Conservation (phyloP, 2,888 invertebrate species). For the Leptodirus hochenwartii region DNA sequence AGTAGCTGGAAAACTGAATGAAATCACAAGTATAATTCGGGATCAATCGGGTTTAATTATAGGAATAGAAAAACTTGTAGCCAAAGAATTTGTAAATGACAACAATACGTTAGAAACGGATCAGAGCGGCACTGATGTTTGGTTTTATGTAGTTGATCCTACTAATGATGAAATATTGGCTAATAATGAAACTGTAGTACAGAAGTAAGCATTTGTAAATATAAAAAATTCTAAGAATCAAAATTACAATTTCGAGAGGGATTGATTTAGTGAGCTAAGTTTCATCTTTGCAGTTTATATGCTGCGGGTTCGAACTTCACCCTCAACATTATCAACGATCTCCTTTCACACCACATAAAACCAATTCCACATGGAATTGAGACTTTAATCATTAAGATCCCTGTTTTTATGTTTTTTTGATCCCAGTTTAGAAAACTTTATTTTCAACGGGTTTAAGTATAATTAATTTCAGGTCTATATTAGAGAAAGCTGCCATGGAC, state of each 20-base stretch:
- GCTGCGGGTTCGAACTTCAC: too few relatives aligned
- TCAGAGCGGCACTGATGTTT: slow-evolving; percentile 61
- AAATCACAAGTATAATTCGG: slow-evolving; percentile 44
- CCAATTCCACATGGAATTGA: too few relatives aligned
- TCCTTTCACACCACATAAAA: too few relatives aligned
- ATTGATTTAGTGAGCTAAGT: too few relatives aligned
- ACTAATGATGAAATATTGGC: slow-evolving; percentile 51
- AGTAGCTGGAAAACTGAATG: slow-evolving; percentile 34
- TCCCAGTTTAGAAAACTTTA: too few relatives aligned
- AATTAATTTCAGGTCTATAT: slow-evolving; percentile 32
- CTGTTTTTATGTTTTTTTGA: too few relatives aligned
- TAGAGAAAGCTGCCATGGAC: slow-evolving; percentile 41
- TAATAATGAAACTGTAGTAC: slow-evolving; percentile 51
- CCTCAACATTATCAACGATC: too few relatives aligned
- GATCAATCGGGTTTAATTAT: slow-evolving; percentile 56
- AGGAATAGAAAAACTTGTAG: slow-evolving; percentile 70
- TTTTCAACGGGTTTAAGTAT: too few relatives aligned
- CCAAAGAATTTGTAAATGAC: slow-evolving; percentile 49
- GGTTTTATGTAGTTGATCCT: slow-evolving; percentile 76
- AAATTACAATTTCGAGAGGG: too few relatives aligned
- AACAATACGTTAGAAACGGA: slow-evolving; percentile 60
- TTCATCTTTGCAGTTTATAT: too few relatives aligned
- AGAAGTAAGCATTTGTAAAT: slow-evolving; percentile 34
- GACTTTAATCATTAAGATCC: too few relatives aligned
- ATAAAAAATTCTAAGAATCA: not conserved